Percentiles rank a stretch among this genome's conserved stretches.
Conservation (phyloP, 2,113 vertebrate species). For the Grammomys surdaster region DNA sequence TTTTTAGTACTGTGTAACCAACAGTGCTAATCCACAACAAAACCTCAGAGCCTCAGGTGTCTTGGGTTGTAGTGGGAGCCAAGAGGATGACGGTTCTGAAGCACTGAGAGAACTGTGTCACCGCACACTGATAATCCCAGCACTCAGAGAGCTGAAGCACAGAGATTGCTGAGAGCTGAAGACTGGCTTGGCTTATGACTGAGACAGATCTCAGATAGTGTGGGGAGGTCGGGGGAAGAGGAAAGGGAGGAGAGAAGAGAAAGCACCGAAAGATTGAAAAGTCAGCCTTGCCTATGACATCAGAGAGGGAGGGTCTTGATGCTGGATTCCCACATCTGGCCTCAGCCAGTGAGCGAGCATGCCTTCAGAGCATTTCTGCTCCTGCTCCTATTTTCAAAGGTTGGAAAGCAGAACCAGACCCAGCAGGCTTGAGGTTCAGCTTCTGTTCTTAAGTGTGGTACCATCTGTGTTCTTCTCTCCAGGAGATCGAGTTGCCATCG, state of each 20-base stretch:
- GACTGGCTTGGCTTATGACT: too few species aligned
- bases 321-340: neutral
- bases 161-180: neutral
- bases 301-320: neutral
- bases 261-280: neutral
- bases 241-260: neutral
- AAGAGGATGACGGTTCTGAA: neutral
- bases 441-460: neutral
- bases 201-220: neutral
- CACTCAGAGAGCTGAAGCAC: too few species aligned
- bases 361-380: neutral
- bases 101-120: too few species aligned
- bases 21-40: neutral
- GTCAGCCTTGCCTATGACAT: neutral
- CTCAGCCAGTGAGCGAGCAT: neutral
- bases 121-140: neutral
- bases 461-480: conserved; percentile 20
- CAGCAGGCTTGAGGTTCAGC: neutral
- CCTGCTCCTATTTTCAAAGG: neutral
- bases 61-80: neutral
- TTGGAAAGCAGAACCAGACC: neutral
- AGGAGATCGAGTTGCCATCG: conserved; percentile 97
- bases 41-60: neutral
- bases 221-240: neutral
- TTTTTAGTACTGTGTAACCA: neutral